A percentile compares a stretch with the other conserved stretches of the same genome.
These are phyloP conservation scores for Gonatopus flavifemur DNA, from an alignment of 1,140 invertebrate species.

Conservation along the genomic window DNA sequence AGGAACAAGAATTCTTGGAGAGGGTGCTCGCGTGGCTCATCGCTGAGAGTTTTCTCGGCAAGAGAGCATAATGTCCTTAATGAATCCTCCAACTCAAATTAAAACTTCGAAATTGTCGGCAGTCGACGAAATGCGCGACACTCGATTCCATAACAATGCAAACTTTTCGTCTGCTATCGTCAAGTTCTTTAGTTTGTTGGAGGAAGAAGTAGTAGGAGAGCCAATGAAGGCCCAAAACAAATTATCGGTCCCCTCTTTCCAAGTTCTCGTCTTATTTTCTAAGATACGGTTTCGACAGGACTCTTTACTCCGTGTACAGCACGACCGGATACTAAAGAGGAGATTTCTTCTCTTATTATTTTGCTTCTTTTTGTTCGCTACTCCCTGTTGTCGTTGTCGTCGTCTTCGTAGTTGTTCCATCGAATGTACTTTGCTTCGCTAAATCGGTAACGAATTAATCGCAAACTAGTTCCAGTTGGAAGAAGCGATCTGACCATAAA, in stretches of 20 bases:
- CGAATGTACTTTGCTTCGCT: too few relatives aligned
- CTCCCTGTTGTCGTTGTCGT: too few relatives aligned
- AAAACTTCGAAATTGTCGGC: conserved; percentile 51
- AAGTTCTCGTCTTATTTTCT: too few relatives aligned
- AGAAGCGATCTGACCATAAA: too few relatives aligned
- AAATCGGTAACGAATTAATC: too few relatives aligned
- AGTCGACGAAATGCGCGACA: conserved; percentile 43
- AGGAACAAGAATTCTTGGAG: background rate
- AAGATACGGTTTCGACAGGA: conserved; percentile 16
- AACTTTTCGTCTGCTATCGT: conserved; percentile 23
- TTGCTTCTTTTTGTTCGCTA: background rate
- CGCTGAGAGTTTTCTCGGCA: conserved; percentile 20
- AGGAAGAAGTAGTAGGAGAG: conserved; percentile 2
- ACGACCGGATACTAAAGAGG: too few relatives aligned
- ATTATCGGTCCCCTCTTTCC: conserved; percentile 31
- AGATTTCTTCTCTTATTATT: background rate
- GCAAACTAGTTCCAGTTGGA: too few relatives aligned
- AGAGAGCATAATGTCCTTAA: conserved; percentile 50
- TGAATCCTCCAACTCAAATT: conserved; percentile 56
- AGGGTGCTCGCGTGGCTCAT: conserved; percentile 15
- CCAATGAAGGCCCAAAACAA: conserved; percentile 25
- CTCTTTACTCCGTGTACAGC: too few relatives aligned
- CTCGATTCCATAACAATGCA: conserved; percentile 53
- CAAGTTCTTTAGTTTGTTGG: conserved; percentile 10
- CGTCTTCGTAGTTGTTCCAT: too few relatives aligned